phyloP scores from a whole-genome alignment of 2,797 vertebrate species.

The Selene dorsalis region DNA sequence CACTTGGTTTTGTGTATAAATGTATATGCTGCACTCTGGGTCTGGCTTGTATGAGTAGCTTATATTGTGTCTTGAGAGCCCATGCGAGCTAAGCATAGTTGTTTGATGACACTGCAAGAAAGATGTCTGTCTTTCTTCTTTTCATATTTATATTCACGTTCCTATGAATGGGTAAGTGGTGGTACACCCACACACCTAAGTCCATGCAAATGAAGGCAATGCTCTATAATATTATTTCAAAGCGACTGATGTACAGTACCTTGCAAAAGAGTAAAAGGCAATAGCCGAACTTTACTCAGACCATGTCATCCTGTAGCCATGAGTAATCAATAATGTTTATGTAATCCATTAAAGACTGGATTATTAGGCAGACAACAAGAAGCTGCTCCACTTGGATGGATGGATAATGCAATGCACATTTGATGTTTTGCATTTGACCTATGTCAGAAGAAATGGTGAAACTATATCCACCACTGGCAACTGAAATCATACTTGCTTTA shows the following conservation, averaged over 20 bases:
- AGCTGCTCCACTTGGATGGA: background rate
- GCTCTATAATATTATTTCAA: background rate
- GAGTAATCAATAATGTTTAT: background rate
- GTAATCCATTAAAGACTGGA: background rate
- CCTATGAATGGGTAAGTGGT: too few species aligned
- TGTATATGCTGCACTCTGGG: background rate
- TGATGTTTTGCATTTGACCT: background rate
- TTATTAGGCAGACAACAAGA: background rate
- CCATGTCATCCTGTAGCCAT: background rate
- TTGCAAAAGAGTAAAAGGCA: background rate
- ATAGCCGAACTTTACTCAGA: background rate
- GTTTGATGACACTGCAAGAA: background rate
- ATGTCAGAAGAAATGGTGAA: background rate
- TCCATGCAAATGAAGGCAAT: background rate
- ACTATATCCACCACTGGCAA: constrained; percentile 1
- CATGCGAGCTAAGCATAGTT: background rate
- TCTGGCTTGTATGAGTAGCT: too few species aligned
- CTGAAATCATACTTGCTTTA: constrained; percentile 42
- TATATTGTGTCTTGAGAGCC: background rate
- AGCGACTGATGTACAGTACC: background rate
- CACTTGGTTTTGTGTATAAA: background rate
- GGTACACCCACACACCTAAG: background rate
- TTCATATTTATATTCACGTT: background rate
- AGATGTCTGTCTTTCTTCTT: background rate
- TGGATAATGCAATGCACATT: background rate